Conservation (phyloP, 1,140 invertebrate genomes). For the Tetragnatha versicolor region DNA sequence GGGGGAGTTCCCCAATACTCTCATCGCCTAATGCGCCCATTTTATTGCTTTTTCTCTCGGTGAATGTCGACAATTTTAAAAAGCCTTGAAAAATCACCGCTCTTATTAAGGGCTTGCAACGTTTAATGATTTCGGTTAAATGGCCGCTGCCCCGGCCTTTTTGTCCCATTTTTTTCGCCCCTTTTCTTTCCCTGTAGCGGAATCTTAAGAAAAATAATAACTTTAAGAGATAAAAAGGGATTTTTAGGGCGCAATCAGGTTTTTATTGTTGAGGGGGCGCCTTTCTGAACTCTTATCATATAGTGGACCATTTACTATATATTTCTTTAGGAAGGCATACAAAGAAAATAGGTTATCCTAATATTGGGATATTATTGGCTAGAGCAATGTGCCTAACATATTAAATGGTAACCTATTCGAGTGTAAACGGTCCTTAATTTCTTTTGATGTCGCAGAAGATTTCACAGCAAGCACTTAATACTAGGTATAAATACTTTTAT, state of each 20-base stretch:
- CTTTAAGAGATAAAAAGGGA: background rate
- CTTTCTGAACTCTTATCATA: no score
- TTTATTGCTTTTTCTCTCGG: background rate
- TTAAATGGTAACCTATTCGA: no score
- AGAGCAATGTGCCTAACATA: no score
- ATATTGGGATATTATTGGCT: no score
- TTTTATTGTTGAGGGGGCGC: background rate
- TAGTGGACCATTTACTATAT: no score
- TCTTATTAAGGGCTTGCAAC: background rate
- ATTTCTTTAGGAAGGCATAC: no score
- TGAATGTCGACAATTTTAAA: conserved; percentile 19
- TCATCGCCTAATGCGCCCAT: background rate
- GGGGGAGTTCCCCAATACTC: conserved; percentile 3
- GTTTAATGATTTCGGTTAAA: conserved; percentile 28
- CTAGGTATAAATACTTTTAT: no score
- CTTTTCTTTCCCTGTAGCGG: background rate
- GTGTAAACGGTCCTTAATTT: no score
- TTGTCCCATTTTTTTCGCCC: background rate
- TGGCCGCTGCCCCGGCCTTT: background rate
- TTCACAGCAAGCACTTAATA: no score
- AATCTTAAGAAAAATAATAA: conserved; percentile 2
- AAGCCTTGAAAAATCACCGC: conserved; percentile 15
- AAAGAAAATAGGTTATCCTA: no score
- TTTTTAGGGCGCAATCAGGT: background rate
- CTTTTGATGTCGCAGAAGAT: no score